Base-by-base conservation (phyloP, 2,113 vertebrate species). In the Regulus satrapa region DNA sequence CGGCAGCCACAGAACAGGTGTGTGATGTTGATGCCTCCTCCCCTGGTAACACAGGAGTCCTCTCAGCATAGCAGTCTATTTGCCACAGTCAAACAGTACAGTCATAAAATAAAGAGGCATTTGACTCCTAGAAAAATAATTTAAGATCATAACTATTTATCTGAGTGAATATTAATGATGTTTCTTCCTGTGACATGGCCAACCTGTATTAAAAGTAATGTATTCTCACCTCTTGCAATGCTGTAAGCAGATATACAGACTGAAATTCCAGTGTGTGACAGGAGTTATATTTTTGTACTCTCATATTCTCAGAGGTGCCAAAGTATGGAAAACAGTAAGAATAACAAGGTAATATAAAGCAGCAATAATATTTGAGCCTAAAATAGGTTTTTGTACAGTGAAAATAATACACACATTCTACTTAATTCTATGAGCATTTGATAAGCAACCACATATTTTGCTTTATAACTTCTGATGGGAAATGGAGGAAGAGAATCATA, bases 41-140 rank as follows among this genome's bases (percentile, higher is more conserved):
- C 41, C 80, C 43, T 36, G 19, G 32, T 26, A 77, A 61, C 21
- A 48, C 12, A 52, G 55, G 41, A 69, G 84, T 48, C 17, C 12
- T 74, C 31, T 20, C 0, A 0, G 32, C 29, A 77, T 4, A 59
- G 52, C 2, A 2, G 45, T 2, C 1, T 17, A 73, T 46, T 78
- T 93, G 34, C 31, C 3, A 4, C 1, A 13, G 45, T 45, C 43
- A 62, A 63, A 32, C 10, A 40, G 13, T 18, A 63, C 24, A 69
- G 16, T n/a, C 34, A 56, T 10, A 52, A 43, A 88, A 74, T 5
- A 77, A 89, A 43, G 14, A 81, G 14, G 10, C 7, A 59, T 66
- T 54, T 81, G 43, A 71, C 34, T 32, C 34, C 38, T 26, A 68
- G 15, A 20, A 78, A 81, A 92, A 43, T 46, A 84, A 82, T 9